Conservation (phyloP, 2,113 vertebrate genomes). For the Malurus melanocephalus region DNA sequence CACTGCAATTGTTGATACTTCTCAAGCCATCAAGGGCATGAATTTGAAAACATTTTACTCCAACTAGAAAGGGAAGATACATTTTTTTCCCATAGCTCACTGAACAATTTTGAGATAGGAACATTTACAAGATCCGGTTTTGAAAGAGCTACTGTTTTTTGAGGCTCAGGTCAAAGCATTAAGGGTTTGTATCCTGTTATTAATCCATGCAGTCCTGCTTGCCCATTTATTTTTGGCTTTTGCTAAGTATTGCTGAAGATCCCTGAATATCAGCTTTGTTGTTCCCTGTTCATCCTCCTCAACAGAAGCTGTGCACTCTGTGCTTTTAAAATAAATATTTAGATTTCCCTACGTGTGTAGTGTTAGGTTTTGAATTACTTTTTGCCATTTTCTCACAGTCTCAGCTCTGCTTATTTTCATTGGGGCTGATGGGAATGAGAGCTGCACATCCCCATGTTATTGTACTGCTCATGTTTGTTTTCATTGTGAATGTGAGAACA, state of each 20-base stretch:
- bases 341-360: conserved; percentile 10
- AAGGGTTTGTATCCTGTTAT: not conserved
- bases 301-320: conserved; percentile 11
- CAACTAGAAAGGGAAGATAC: not conserved
- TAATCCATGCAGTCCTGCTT: not conserved
- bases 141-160: not conserved
- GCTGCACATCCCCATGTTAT: conserved; percentile 61
- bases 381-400: conserved; percentile 64
- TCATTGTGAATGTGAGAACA: conserved; percentile 61
- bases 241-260: not conserved
- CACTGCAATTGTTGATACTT: not conserved
- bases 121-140: not conserved
- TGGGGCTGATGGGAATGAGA: conserved; percentile 37
- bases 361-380: conserved; percentile 24
- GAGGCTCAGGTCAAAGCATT: not conserved
- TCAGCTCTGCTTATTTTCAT: conserved; percentile 70
- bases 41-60: not conserved
- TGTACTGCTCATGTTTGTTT: conserved; percentile 64
- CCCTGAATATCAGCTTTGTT: not conserved
- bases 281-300: not conserved
- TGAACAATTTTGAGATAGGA: not conserved
- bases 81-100: not conserved
- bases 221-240: not conserved
- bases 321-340: conserved; percentile 68
- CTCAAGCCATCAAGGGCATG: not conserved